Conservation (phyloP, 2,113 vertebrate species). For the Climacteris rufus region DNA sequence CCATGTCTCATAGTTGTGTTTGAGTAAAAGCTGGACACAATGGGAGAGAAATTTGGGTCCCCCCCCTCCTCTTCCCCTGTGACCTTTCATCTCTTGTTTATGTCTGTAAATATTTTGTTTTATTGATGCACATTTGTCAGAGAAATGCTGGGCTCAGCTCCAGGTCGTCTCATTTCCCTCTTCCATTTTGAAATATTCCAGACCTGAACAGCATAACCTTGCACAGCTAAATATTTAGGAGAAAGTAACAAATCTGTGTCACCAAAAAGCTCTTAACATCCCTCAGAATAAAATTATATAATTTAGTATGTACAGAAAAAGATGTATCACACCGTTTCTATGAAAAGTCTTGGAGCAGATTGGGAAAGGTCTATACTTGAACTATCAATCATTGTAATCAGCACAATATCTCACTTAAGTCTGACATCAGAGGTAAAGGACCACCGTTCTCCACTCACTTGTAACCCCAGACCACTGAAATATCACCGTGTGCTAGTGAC, state of each 20-base stretch:
- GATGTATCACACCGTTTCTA: neutral
- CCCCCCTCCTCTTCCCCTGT: neutral
- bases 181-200: slow-evolving; percentile 32
- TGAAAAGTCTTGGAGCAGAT: neutral
- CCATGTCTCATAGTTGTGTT: neutral
- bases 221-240: slow-evolving; percentile 23
- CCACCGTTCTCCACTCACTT: neutral
- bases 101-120: slow-evolving; percentile 45
- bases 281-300: neutral
- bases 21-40: neutral
- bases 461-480: neutral
- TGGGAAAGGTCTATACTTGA: neutral
- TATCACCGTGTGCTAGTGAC: neutral
- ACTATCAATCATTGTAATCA: neutral
- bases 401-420: neutral
- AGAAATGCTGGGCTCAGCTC: slow-evolving; percentile 23
- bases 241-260: neutral
- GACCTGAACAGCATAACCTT: neutral
- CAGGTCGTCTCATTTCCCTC: slow-evolving; percentile 15
- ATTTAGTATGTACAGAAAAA: neutral
- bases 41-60: neutral
- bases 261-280: neutral
- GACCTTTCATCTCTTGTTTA: neutral
- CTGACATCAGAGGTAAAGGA: neutral
- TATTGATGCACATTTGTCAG: slow-evolving; percentile 32